Evolutionary conservation across 2,797 vertebrate species (phyloP), one percentile per base, ranked within the genome.

Genomic region (Pempheris klunzingeri): DNA sequence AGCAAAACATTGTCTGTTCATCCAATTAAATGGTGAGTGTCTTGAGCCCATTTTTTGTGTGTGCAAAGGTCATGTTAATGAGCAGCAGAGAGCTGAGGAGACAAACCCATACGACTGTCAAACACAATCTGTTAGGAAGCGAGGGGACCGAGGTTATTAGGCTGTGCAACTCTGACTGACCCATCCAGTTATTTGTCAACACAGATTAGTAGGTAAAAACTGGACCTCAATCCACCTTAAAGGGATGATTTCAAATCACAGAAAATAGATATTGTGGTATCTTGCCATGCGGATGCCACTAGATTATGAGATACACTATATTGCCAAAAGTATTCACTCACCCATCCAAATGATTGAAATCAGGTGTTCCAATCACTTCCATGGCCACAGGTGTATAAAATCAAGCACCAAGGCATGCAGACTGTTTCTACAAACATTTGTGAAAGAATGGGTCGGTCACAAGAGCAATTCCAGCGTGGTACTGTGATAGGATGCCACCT

Each of bases 31-130:
- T 18, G 59, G 39, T 18, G 44, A 65, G 47, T 34, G 59, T 73
- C 39, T 68, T 3, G 73, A 52, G 64, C 36, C 2, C 28, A 20
- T 61, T 44, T 68, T 54, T 28, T 46, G 7, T 36, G 8, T 77
- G 58, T 53, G 36, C 65, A 86, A 87, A 87, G 83, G 83, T 86
- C 74, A 77, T 52, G 24, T 79, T 86, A 89, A 89, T 86, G 81
- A 86, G 12, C 74, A 46, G 67, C 73, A n/a, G 53, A 68, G 55
- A 46, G 70, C 52, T 30, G 58, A 74, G 68, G 67, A 17, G 57
- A 70, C 72, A 5, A 65, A 78, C 14, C 57, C 64, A 2, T 7
- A 22, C 14, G 22, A 64, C 57, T 32, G 78, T 74, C 77, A 69
- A 60, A 74, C 71, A 55, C 68, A 63, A 74, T 75, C 63, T 76